Evolutionary conservation across 2,888 invertebrate species (phyloP).

Genomic region (Heliconius erato): DNA sequence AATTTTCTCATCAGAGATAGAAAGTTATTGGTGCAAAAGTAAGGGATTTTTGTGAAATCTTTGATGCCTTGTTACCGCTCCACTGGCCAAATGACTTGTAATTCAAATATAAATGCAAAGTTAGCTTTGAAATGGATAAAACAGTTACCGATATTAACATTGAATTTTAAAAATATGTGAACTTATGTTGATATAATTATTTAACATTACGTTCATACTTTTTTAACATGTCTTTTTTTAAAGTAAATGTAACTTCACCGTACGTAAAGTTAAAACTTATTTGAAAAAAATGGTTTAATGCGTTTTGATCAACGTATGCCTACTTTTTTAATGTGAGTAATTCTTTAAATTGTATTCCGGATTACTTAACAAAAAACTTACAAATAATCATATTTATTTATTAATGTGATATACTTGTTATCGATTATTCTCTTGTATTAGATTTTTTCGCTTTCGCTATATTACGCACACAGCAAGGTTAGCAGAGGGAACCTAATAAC

Average conservation of each 20-base stretch:
- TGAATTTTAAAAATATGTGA: neutral
- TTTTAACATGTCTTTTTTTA: no score
- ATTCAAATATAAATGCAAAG: conserved; percentile 29
- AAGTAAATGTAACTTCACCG: no score
- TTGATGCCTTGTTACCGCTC: conserved; percentile 41
- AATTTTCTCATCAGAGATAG: conserved; percentile 69
- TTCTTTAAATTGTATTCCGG: neutral
- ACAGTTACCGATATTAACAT: neutral
- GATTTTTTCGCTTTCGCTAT: no score
- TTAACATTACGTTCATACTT: no score
- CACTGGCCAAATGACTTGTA: conserved; percentile 32
- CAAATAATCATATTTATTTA: no score
- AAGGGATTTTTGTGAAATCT: conserved; percentile 44
- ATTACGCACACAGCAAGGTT: no score
- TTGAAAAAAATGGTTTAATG: no score
- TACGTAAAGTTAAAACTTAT: no score
- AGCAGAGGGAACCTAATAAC: no score
- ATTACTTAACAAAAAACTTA: neutral
- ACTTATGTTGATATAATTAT: neutral
- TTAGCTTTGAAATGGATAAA: neutral
- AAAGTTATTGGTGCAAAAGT: conserved; percentile 55
- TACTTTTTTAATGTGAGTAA: neutral
- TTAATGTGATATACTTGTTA: no score
- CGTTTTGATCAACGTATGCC: no score
- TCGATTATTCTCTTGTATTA: no score